phyloP scores from a whole-genome alignment of 2,888 invertebrate genomes.

The Cybosia mesomella region DNA sequence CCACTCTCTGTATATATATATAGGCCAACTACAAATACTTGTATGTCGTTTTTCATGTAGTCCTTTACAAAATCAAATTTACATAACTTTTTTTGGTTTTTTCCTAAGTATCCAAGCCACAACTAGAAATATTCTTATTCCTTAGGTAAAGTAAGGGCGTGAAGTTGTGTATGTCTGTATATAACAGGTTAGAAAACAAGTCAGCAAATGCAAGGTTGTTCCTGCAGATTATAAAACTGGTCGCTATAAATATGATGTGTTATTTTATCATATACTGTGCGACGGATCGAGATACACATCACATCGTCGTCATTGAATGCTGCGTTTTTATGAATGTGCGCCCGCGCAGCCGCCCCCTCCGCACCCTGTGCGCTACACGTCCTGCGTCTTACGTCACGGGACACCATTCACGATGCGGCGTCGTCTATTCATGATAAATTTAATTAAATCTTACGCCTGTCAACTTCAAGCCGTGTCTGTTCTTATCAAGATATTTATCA shows the following conservation, averaged over 20 bases:
- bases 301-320: slow-evolving; percentile 52
- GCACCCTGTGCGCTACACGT: not conserved
- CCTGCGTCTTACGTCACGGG: slow-evolving; percentile 38
- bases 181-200: slow-evolving; percentile 16
- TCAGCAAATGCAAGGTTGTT: slow-evolving; percentile 49
- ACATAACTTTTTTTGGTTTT: not conserved
- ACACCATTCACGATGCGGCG: slow-evolving; percentile 22
- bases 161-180: not conserved
- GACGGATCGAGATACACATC: slow-evolving; percentile 48
- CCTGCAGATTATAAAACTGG: slow-evolving; percentile 48
- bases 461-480: slow-evolving; percentile 18
- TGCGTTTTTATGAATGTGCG: slow-evolving; percentile 54
- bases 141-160: not conserved
- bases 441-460: slow-evolving; percentile 42
- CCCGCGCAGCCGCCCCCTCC: slow-evolving; percentile 17
- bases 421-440: slow-evolving; percentile 37
- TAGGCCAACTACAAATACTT: not conserved
- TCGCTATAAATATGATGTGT: slow-evolving; percentile 50
- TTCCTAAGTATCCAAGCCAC: not conserved
- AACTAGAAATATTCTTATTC: not conserved
- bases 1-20: too few relatives aligned
- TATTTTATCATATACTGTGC: slow-evolving; percentile 41
- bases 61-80: not conserved
- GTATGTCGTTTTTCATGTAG: too few relatives aligned
- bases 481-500: slow-evolving; percentile 30